phyloP scores from a whole-genome alignment of 2,797 vertebrate genomes.

The Leptoclinus maculatus region DNA sequence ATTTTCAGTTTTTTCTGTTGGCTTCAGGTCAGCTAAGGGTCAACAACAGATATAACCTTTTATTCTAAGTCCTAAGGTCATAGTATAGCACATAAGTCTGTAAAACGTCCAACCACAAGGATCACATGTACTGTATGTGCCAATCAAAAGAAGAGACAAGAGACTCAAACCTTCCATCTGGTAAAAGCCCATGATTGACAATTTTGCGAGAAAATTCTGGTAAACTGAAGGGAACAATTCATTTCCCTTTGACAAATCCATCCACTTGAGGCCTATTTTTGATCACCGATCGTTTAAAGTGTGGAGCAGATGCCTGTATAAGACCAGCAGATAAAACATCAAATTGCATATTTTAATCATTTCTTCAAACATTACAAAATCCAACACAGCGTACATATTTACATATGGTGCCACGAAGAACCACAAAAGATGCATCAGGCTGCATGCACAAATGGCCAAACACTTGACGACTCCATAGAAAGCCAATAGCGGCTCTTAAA shows the following conservation, averaged over 20 bases:
- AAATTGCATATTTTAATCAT: slow-evolving; percentile 51
- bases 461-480: slow-evolving; percentile 42
- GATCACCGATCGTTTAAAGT: slow-evolving; percentile 52
- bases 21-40: slow-evolving; percentile 24
- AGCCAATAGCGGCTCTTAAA: slow-evolving; percentile 49
- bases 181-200: slow-evolving; percentile 24
- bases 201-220: neutral
- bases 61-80: neutral
- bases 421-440: slow-evolving; percentile 25
- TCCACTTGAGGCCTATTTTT: slow-evolving; percentile 45
- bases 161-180: slow-evolving; percentile 43
- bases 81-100: neutral
- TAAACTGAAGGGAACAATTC: neutral
- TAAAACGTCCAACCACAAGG: neutral
- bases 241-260: slow-evolving; percentile 40
- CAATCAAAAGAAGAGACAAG: slow-evolving; percentile 14
- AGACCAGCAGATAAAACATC: slow-evolving; percentile 53
- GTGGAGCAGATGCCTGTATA: slow-evolving; percentile 59
- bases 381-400: slow-evolving; percentile 33
- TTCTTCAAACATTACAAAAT: slow-evolving; percentile 48
- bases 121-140: slow-evolving; percentile 5
- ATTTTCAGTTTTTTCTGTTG: slow-evolving; percentile 18
- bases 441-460: slow-evolving; percentile 30
- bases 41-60: slow-evolving; percentile 4
- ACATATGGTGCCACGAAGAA: slow-evolving; percentile 43